Evolutionary conservation across 2,888 invertebrate genomes (phyloP), one percentile per base, ranked within the genome.

Genomic region (Cancer borealis): DNA sequence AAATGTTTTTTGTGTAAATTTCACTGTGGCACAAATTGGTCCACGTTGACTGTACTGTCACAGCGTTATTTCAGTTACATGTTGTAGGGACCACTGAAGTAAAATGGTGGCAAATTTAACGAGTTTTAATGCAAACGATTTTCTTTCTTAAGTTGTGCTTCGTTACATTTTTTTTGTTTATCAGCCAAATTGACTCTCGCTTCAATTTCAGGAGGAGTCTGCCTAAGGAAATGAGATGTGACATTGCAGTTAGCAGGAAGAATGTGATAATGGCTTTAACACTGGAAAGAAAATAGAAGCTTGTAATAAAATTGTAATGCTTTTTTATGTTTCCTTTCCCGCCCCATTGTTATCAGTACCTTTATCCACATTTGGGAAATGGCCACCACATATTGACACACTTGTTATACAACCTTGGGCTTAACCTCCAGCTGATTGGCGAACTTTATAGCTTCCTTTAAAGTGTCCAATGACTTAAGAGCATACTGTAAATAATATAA

Each of bases 211-310:
- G 73, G 26, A 26, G 84, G 84, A 39, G 30, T 84, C 39, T 84
- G 39, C 84, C 30, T 17, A 14, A 84, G 30, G 30, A 84, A 84
- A 12, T 39, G 39, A 84, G 84, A 39, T 10, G 84, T 84, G 39
- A 84, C 84, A 14, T 39, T 73, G 73, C 26, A 73, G 73, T 26
- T 73, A 26, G n/a, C 73, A 73, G 73, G n/a, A 84, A 84, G 73
- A 84, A 39, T 84, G 84, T 84, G 84, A 84, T 84, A 84, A 84
- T 84, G 84, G 84, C 84, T 84, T 84, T 84, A 84, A 84, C 84
- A 84, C 17, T 84, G 84, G 84, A 84, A 84, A n/a, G 1, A 30
- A 84, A 84, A 84, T 39, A 84, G 84, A 84, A 84, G 39, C 84
- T 30, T 84, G 84, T 84, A 84, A 84, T 84, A 84, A 84, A 84